phyloP scores from a whole-genome alignment of 2,888 invertebrate species.

The Drosophila histrio region DNA sequence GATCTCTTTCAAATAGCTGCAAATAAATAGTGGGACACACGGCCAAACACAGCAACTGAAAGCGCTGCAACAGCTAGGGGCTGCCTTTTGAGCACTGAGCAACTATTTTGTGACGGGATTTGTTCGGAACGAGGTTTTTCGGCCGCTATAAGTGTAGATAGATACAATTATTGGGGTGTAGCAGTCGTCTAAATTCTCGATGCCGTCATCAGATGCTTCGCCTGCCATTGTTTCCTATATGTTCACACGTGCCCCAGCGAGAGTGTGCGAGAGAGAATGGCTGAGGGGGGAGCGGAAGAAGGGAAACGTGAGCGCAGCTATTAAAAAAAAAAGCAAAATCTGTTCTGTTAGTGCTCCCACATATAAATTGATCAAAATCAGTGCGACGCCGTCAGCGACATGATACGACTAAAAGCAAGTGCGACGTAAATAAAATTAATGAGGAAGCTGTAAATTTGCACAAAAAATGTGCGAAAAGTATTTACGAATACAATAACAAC shows the following conservation, averaged over 20 bases:
- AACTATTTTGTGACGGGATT: slow-evolving; percentile 38
- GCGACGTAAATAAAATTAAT: slow-evolving; percentile 63
- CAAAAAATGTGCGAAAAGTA: slow-evolving; percentile 61
- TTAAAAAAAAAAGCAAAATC: slow-evolving; percentile 46
- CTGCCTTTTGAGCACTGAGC: slow-evolving; percentile 40
- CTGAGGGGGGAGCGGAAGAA: background rate
- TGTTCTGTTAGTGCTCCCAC: slow-evolving; percentile 49
- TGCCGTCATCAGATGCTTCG: slow-evolving; percentile 48
- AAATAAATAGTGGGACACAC: slow-evolving; percentile 34
- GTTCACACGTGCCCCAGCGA: slow-evolving; percentile 40
- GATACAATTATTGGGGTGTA: slow-evolving; percentile 38
- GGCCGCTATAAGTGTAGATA: slow-evolving; percentile 34
- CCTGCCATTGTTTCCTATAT: slow-evolving; percentile 55
- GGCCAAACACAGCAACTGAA: slow-evolving; percentile 26
- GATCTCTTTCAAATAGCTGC: slow-evolving; percentile 28
- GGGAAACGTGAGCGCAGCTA: slow-evolving; percentile 15
- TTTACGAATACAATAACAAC: slow-evolving; percentile 29
- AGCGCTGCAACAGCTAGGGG: slow-evolving; percentile 24
- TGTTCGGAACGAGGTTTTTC: slow-evolving; percentile 32
- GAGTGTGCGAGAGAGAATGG: background rate
- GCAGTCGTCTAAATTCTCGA: slow-evolving; percentile 22
- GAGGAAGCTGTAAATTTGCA: slow-evolving; percentile 73
- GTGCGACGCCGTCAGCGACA: slow-evolving; percentile 57
- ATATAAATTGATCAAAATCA: slow-evolving; percentile 67
- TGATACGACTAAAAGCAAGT: slow-evolving; percentile 41